Evolutionary conservation across 2,888 invertebrate species (phyloP).

Genomic region (Pandemis heparana): DNA sequence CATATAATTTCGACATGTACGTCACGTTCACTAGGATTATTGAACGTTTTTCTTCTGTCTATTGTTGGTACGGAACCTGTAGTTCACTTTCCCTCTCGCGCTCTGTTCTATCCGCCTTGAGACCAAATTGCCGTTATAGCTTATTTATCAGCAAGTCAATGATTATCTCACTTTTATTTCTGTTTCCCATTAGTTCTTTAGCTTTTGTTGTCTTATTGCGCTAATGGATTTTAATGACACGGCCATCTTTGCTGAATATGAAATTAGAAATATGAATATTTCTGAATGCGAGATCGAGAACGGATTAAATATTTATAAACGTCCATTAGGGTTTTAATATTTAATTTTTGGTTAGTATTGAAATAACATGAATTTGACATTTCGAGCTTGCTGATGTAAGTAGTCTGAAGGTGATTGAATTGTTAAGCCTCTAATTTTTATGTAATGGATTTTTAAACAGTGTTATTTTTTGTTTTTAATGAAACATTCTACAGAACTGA

Average conservation of each 20-base stretch:
- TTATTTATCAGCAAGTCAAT: constrained; percentile 61
- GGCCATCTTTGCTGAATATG: constrained; percentile 6
- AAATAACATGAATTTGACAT: not conserved
- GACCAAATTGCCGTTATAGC: constrained; percentile 57
- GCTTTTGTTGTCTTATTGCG: constrained; percentile 44
- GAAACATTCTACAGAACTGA: no score
- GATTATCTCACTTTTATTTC: constrained; percentile 53
- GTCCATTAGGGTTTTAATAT: constrained; percentile 6
- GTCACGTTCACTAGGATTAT: no score
- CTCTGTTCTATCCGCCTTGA: constrained; percentile 50
- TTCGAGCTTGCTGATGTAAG: not conserved
- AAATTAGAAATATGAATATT: constrained; percentile 13
- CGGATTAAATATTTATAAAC: constrained; percentile 7
- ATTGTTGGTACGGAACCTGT: constrained; percentile 2
- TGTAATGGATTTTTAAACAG: not conserved
- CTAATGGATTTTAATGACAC: constrained; percentile 42
- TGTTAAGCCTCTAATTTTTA: not conserved
- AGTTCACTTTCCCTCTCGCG: not conserved
- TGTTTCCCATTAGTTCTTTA: constrained; percentile 50
- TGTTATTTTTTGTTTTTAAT: not conserved
- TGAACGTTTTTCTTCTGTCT: no score
- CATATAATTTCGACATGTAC: no score
- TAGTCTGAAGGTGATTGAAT: not conserved
- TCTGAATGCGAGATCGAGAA: not conserved
- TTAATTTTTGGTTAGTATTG: constrained; percentile 3